Evolutionary conservation across 2,888 invertebrate species (phyloP).

Genomic region (Bedellia somnulentella): DNA sequence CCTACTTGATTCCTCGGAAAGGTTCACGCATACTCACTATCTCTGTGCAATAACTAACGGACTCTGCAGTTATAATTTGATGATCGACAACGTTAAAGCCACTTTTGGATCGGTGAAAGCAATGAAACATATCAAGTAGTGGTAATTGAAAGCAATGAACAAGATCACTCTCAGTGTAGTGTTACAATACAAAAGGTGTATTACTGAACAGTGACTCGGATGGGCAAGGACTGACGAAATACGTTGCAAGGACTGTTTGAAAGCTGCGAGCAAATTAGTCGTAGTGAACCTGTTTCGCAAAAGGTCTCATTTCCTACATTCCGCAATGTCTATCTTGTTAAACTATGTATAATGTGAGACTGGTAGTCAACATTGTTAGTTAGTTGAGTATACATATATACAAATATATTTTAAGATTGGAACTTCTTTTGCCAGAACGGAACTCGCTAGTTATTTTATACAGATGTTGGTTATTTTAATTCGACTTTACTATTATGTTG

Average conservation of each 20-base stretch:
- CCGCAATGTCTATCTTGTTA: slow-evolving; percentile 54
- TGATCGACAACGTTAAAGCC: slow-evolving; percentile 37
- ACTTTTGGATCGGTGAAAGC: slow-evolving; percentile 30
- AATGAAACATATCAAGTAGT: slow-evolving; percentile 59
- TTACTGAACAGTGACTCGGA: too few species aligned
- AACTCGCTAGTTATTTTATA: too few species aligned
- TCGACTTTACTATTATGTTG: too few species aligned
- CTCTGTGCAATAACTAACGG: too few species aligned
- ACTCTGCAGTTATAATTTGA: slow-evolving; percentile 27
- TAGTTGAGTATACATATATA: slow-evolving; percentile 53
- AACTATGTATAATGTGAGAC: slow-evolving; percentile 61
- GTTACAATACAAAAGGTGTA: slow-evolving; percentile 22
- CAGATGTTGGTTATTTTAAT: too few species aligned
- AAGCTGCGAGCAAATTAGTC: slow-evolving; percentile 47
- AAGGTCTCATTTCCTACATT: slow-evolving; percentile 43
- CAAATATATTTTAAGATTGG: slow-evolving; percentile 39
- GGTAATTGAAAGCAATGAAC: slow-evolving; percentile 42
- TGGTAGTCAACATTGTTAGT: slow-evolving; percentile 61
- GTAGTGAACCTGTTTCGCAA: slow-evolving; percentile 39
- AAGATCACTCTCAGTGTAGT: slow-evolving; percentile 51
- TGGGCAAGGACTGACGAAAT: slow-evolving; percentile 15
- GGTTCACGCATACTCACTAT: slow-evolving; percentile 8
- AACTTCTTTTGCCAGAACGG: too few species aligned
- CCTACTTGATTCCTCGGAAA: slow-evolving; percentile 24
- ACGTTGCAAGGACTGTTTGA: slow-evolving; percentile 13